Conservation (phyloP, 2,797 vertebrate genomes). For the Syngnathus rostellatus region DNA sequence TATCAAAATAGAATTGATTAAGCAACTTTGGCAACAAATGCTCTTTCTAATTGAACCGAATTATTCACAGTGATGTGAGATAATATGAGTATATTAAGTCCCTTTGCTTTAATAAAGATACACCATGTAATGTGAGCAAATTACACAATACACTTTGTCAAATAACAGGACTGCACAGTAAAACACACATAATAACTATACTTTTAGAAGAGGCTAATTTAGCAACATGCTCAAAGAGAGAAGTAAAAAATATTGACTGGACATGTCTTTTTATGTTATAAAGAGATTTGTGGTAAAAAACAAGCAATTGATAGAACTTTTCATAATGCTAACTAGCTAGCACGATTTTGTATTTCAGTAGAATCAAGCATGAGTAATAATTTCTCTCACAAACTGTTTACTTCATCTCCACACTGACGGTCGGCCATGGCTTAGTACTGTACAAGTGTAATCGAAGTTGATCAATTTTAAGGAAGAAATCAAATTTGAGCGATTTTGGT, state of each 20-base stretch:
- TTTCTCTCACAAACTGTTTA: constrained; percentile 32
- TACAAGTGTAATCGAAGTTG: constrained; percentile 30
- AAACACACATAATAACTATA: neutral
- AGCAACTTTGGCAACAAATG: neutral
- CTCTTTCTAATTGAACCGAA: neutral
- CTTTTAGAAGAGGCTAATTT: neutral
- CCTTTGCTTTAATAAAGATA: neutral
- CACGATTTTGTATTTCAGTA: neutral
- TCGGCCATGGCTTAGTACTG: neutral
- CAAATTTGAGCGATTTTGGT: constrained; percentile 44
- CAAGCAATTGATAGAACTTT: neutral
- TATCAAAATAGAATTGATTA: constrained; percentile 3
- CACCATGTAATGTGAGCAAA: neutral
- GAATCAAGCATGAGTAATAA: neutral
- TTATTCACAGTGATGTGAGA: neutral
- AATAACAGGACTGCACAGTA: neutral
- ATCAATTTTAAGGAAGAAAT: constrained; percentile 42
- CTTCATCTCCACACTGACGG: constrained; percentile 10
- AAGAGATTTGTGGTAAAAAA: neutral
- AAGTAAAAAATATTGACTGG: neutral
- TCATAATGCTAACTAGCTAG: constrained; percentile 1
- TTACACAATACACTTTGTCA: neutral
- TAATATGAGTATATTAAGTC: neutral
- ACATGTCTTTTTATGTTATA: neutral
- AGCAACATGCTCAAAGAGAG: neutral